phyloP scores from a whole-genome alignment of 2,113 vertebrate genomes.

The Embiotoca jacksoni region DNA sequence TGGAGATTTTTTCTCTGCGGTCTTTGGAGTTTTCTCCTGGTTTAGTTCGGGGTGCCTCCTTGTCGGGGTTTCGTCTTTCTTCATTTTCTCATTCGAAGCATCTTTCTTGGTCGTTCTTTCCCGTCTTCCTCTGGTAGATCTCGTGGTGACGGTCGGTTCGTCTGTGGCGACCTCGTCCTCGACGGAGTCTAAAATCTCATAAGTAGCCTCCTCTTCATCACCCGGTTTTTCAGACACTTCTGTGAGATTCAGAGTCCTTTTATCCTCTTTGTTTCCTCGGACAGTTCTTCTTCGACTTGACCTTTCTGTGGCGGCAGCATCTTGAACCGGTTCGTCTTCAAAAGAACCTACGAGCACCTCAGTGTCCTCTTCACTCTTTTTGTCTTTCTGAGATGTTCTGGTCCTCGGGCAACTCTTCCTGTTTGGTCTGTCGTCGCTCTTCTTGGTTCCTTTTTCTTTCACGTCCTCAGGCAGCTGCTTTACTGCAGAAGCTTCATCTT shows the following conservation, averaged over 20 bases:
- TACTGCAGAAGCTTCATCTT: background rate
- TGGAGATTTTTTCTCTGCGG: background rate
- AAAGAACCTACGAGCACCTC: conserved; percentile 49
- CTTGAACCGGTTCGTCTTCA: conserved; percentile 28
- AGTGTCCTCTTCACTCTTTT: background rate
- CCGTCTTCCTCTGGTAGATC: conserved; percentile 54
- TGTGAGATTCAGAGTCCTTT: background rate
- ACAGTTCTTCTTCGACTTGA: conserved; percentile 32
- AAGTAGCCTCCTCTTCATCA: too few species aligned
- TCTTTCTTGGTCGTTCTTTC: conserved; percentile 10
- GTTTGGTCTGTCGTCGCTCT: background rate
- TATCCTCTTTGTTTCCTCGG: conserved; percentile 44
- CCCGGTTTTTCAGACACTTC: background rate
- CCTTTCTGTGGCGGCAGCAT: background rate
- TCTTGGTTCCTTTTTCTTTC: conserved; percentile 11
- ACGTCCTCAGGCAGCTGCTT: background rate
- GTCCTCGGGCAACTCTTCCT: conserved; percentile 1
- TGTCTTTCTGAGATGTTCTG: conserved; percentile 18
- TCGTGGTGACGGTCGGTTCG: background rate
- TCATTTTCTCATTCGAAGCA: background rate
- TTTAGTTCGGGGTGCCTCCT: conserved; percentile 46
- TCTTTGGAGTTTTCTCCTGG: background rate
- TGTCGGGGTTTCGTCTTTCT: conserved; percentile 6
- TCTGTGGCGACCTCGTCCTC: conserved; percentile 16
- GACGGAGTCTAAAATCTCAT: background rate